These are phyloP conservation scores for Apus apus DNA, from an alignment of 2,113 vertebrate species.

Conservation along the genomic window DNA sequence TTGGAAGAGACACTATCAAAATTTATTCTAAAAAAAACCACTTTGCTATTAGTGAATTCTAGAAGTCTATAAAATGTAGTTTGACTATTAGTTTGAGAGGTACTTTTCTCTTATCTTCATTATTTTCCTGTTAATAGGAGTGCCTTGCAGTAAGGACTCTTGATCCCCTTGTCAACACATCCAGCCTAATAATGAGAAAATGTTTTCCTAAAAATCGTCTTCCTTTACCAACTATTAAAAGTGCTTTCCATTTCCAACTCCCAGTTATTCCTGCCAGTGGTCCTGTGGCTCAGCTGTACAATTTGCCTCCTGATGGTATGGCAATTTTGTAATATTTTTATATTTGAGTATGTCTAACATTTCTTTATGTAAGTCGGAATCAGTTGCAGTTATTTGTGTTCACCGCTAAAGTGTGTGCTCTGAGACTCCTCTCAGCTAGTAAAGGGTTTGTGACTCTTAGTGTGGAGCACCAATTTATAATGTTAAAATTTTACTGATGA, in stretches of 20 bases:
- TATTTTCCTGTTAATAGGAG: conserved; percentile 80
- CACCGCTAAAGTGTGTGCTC: neutral
- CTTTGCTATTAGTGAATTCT: neutral
- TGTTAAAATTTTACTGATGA: neutral
- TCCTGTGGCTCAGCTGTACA: conserved; percentile 91
- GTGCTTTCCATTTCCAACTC: conserved; percentile 88
- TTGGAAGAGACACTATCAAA: neutral
- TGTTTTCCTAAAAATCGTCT: conserved; percentile 99
- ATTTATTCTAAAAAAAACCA: neutral
- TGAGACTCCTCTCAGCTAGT: neutral
- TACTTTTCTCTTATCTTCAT: neutral
- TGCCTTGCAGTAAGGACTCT: conserved; percentile 94
- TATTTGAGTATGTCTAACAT: neutral
- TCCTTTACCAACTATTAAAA: conserved; percentile 95
- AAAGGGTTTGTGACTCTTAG: neutral
- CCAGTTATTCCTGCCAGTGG: conserved; percentile 86
- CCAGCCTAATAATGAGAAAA: conserved; percentile 98
- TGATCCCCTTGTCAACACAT: conserved; percentile 93
- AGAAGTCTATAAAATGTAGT: neutral
- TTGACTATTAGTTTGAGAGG: neutral
- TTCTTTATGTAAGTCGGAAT: neutral
- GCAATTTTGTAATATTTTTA: neutral
- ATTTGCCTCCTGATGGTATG: conserved; percentile 89
- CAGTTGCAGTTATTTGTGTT: neutral
- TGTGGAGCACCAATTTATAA: neutral